Base-by-base conservation (phyloP, 2,797 vertebrate genomes). In the Lacerta agilis region DNA sequence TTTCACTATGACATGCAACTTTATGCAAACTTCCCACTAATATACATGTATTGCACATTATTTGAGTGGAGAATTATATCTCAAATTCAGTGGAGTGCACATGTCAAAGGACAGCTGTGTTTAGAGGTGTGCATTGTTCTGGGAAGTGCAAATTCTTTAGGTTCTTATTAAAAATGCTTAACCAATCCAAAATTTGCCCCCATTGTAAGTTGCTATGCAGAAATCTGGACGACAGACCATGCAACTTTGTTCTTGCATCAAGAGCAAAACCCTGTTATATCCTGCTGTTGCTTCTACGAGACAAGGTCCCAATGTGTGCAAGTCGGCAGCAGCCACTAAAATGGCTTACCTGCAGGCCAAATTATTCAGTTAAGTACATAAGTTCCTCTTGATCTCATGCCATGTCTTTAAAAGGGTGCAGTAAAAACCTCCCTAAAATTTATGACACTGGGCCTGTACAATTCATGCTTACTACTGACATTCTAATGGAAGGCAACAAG, bases 291-390 rank as follows among this genome's bases (percentile, higher is more conserved):
- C 10, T 23, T 83, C 41, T 83, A 13, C 4, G 8, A 41, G 9
- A 69, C 23, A 66, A 66, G 38, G 8, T 81, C 36, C 79, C 36
- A 45, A 29, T 5, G 29, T 66, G 29, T 78, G 18, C 27, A 78
- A 41, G 36, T 58, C 11, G 73, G 29, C 7, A 49, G 45, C n/a
- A 15, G 6, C 64, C n/a, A 38, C 20, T 38, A 17, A 69, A 71
- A 86, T 27, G 3, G 29, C 33, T 36, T 67, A 17, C 66, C 29
- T 45, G 5, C 33, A 49, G 45, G 64, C n/a, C 43, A 71, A 55
- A 69, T 79, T 79, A 69, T 71, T 86, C 85, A 55, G 64, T 79
- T 36, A 85, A 85, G 36, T 77, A 20, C 38, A 55, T 36, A 86
- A 17, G 64, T 85, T 78, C 61, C 20, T 86, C 64, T 86, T 86